These are phyloP conservation scores for Pheosia gnoma DNA, from an alignment of 2,888 invertebrate genomes.

Conservation along the genomic window DNA sequence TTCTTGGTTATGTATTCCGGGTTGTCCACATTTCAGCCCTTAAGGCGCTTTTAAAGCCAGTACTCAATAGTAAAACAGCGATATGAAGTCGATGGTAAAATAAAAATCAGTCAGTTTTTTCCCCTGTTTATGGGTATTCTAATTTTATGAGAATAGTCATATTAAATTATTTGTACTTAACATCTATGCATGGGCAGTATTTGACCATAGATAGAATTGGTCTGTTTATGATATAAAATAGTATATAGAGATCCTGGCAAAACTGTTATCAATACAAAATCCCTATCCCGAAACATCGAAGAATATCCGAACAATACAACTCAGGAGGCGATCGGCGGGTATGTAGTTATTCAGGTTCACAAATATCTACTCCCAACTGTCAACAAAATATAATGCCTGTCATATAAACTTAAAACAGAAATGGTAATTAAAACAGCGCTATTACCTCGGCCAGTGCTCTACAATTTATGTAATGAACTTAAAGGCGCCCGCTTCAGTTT, in stretches of 20 bases:
- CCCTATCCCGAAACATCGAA: too few relatives aligned
- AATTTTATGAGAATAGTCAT: neutral
- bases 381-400: slow-evolving; percentile 1
- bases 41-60: slow-evolving; percentile 22
- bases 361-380: too few relatives aligned
- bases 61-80: slow-evolving; percentile 17
- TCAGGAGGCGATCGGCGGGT: too few relatives aligned
- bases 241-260: too few relatives aligned
- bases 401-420: slow-evolving; percentile 32
- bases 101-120: slow-evolving; percentile 5
- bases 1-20: too few relatives aligned
- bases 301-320: too few relatives aligned
- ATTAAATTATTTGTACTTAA: too few relatives aligned
- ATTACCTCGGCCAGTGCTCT: slow-evolving; percentile 15
- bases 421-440: slow-evolving; percentile 33
- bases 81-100: slow-evolving; percentile 13
- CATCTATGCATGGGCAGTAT: too few relatives aligned
- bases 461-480: slow-evolving; percentile 26
- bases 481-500: slow-evolving; percentile 19
- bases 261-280: too few relatives aligned
- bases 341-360: too few relatives aligned
- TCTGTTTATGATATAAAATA: too few relatives aligned
- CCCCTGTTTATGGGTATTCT: neutral
- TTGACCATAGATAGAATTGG: too few relatives aligned
- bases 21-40: slow-evolving; percentile 51